Conservation (phyloP, 2,797 vertebrate genomes). For the Dendrocincla fuliginosa region DNA sequence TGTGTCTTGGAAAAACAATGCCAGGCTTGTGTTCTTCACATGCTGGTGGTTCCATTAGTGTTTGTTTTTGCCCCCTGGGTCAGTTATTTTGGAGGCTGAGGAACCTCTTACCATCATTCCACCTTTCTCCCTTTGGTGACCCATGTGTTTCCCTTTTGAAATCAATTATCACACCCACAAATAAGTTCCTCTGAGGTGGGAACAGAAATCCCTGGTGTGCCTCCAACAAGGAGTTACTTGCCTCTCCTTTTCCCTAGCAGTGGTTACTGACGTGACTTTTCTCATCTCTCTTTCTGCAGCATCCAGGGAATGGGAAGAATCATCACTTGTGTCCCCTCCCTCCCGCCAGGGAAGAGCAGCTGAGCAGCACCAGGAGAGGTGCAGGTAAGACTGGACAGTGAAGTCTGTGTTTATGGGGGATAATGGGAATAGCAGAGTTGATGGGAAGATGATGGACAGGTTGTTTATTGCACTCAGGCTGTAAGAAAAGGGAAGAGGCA, state of each 20-base stretch:
- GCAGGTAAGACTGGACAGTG: not conserved
- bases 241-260: rapidly evolving
- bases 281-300: rapidly evolving
- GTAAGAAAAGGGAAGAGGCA: not conserved
- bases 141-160: not conserved
- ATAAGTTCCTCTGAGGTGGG: rapidly evolving
- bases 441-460: rapidly evolving
- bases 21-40: rapidly evolving
- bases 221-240: rapidly evolving
- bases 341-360: not conserved
- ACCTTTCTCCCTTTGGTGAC: rapidly evolving
- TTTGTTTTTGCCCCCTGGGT: not conserved
- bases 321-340: rapidly evolving
- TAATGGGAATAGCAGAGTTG: rapidly evolving
- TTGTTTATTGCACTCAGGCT: rapidly evolving
- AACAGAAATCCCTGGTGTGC: rapidly evolving
- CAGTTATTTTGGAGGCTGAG: not conserved
- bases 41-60: rapidly evolving
- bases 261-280: rapidly evolving
- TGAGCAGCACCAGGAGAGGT: not conserved
- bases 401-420: rapidly evolving
- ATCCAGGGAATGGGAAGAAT: rapidly evolving
- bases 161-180: not conserved
- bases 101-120: not conserved
- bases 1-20: not conserved